Percentiles rank a stretch among this genome's conserved stretches.
Conservation (phyloP, 2,888 invertebrate genomes). For the Apamea anceps region DNA sequence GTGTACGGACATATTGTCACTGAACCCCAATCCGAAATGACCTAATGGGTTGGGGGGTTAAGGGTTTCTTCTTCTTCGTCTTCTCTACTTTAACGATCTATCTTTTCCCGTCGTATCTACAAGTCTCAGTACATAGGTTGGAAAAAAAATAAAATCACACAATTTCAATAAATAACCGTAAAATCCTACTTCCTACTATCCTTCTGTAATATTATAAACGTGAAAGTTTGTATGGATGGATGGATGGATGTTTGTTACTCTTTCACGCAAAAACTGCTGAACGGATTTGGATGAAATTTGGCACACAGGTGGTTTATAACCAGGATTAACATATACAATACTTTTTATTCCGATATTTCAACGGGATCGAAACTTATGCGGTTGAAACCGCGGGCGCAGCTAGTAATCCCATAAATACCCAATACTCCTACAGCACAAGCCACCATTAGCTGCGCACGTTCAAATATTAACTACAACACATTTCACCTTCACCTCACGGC, state of each 20-base stretch:
- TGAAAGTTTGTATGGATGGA: no score
- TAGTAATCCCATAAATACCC: conserved; percentile 11
- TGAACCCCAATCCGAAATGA: neutral
- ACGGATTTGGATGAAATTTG: no score
- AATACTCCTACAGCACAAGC: conserved; percentile 17
- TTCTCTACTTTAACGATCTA: neutral
- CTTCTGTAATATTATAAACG: no score
- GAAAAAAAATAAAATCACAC: neutral
- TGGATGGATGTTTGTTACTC: no score
- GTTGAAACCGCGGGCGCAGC: no score
- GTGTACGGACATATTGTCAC: conserved; percentile 36
- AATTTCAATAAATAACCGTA: neutral
- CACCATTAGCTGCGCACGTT: conserved; percentile 53
- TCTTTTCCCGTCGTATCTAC: neutral
- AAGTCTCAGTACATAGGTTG: neutral
- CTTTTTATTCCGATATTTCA: no score
- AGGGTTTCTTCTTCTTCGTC: no score
- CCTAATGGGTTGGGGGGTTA: neutral
- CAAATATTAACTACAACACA: conserved; percentile 63
- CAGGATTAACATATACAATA: no score
- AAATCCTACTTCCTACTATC: neutral
- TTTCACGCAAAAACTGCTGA: no score
- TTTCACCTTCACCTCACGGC: conserved; percentile 62
- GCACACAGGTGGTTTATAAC: no score
- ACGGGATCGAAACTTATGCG: no score